phyloP scores from a whole-genome alignment of 2,888 invertebrate species.

The Sphinx pinastri region DNA sequence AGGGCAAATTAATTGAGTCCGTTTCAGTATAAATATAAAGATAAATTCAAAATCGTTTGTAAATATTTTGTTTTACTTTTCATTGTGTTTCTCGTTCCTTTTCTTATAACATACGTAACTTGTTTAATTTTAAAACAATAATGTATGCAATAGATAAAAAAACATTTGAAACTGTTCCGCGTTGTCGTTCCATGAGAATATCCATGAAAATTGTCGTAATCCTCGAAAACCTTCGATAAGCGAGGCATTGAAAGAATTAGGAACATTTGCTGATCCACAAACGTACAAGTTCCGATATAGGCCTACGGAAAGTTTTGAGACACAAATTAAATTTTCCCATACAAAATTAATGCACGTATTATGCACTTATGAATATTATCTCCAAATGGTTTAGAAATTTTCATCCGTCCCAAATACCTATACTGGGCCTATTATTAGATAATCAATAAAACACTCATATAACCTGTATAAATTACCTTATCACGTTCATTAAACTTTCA shows the following conservation, averaged over 20 bases:
- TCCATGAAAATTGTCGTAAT: too few species aligned
- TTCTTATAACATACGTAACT: not conserved
- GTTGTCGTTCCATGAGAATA: constrained; percentile 9
- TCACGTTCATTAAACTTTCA: constrained; percentile 65
- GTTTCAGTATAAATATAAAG: too few species aligned
- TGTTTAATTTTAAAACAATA: constrained; percentile 10
- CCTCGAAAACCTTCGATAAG: constrained; percentile 4
- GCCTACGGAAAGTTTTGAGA: constrained; percentile 17
- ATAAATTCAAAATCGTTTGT: too few species aligned
- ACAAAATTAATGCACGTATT: constrained; percentile 7
- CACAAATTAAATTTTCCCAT: constrained; percentile 15
- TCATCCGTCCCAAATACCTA: constrained; percentile 32
- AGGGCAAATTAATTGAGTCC: too few species aligned
- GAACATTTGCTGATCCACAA: not conserved
- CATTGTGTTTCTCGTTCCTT: not conserved
- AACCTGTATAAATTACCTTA: constrained; percentile 57
- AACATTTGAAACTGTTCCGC: constrained; percentile 10
- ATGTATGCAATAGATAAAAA: constrained; percentile 13
- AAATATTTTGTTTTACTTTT: not conserved
- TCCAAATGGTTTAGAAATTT: constrained; percentile 26
- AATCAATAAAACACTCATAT: constrained; percentile 48
- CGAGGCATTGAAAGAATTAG: constrained; percentile 6
- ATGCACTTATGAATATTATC: constrained; percentile 28
- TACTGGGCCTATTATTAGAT: constrained; percentile 35
- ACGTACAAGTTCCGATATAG: constrained; percentile 12